Conservation (phyloP, 1,140 invertebrate genomes). For the Oryzaephilus surinamensis region DNA sequence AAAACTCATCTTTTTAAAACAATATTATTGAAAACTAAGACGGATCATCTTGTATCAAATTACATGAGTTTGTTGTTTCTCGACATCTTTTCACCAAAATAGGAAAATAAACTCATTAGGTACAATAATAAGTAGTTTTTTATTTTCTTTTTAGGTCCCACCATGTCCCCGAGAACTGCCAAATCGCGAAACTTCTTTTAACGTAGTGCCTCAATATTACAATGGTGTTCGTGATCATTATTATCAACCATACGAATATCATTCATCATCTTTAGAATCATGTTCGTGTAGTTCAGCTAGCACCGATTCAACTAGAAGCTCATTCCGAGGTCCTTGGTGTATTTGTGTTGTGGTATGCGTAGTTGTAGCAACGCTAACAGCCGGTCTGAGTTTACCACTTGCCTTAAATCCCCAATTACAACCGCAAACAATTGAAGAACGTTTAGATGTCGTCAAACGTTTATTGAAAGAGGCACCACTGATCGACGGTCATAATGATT, state of each 20-base stretch:
- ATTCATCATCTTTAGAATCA: constrained; percentile 22
- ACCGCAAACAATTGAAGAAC: constrained; percentile 23
- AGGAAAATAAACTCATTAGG: background rate
- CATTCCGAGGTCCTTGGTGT: constrained; percentile 29
- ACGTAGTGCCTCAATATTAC: constrained; percentile 25
- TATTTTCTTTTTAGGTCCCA: constrained; percentile 23
- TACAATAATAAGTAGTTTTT: constrained; percentile 1
- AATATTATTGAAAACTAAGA: too few species aligned
- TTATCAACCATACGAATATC: constrained; percentile 21
- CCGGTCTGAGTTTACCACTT: constrained; percentile 29
- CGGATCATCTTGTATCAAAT: too few species aligned
- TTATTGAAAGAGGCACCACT: constrained; percentile 50
- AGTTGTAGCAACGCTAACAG: constrained; percentile 27
- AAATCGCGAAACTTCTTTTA: constrained; percentile 25
- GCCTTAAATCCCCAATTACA: constrained; percentile 19
- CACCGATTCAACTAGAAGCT: constrained; percentile 17
- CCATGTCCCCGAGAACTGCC: constrained; percentile 19
- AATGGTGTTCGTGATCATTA: constrained; percentile 18
- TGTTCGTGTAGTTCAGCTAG: constrained; percentile 28
- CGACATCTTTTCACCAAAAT: background rate
- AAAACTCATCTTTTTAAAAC: too few species aligned
- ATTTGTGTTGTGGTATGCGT: constrained; percentile 31
- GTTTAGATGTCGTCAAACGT: constrained; percentile 19
- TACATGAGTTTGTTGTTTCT: background rate
- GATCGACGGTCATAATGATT: constrained; percentile 74